phyloP scores from a whole-genome alignment of 2,797 vertebrate species.

The Hypotaenidia okinawae region DNA sequence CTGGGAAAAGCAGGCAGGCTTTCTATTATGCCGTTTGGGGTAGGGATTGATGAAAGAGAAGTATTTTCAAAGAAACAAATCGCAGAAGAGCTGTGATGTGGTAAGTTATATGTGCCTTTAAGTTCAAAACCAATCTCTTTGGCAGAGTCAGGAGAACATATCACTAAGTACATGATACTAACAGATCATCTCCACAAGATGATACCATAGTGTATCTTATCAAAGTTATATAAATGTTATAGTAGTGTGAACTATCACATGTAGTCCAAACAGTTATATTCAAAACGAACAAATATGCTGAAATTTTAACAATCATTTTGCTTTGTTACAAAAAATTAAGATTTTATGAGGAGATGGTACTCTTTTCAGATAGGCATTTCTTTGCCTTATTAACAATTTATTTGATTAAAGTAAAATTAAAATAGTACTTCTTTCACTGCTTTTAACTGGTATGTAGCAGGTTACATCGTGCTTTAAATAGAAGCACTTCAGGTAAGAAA shows the following conservation, averaged over 20 bases:
- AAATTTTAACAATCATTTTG: conserved; percentile 40
- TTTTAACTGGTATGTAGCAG: background rate
- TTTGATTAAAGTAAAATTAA: background rate
- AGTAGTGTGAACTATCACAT: background rate
- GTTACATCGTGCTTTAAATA: background rate
- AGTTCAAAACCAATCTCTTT: conserved; percentile 22
- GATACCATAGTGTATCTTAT: background rate
- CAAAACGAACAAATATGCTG: conserved; percentile 19
- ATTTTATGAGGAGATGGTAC: background rate
- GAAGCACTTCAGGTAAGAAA: background rate
- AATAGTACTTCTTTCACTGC: background rate
- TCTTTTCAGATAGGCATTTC: background rate
- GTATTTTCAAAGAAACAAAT: conserved; percentile 40
- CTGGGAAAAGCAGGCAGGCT: conserved; percentile 36
- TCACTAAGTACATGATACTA: background rate
- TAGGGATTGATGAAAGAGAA: background rate
- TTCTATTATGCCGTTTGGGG: background rate
- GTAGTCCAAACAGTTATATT: background rate
- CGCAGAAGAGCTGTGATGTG: background rate
- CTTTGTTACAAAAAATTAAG: conserved; percentile 57
- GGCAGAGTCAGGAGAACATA: conserved; percentile 22
- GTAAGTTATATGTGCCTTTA: conserved; percentile 19
- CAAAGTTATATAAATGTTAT: conserved; percentile 7
- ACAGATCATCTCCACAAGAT: background rate
- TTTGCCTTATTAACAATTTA: conserved; percentile 1